Percentiles rank a stretch among this genome's conserved stretches.
Evolutionary conservation across 2,888 invertebrate species (phyloP).

Genomic region (Zhengitettix transpicula): DNA sequence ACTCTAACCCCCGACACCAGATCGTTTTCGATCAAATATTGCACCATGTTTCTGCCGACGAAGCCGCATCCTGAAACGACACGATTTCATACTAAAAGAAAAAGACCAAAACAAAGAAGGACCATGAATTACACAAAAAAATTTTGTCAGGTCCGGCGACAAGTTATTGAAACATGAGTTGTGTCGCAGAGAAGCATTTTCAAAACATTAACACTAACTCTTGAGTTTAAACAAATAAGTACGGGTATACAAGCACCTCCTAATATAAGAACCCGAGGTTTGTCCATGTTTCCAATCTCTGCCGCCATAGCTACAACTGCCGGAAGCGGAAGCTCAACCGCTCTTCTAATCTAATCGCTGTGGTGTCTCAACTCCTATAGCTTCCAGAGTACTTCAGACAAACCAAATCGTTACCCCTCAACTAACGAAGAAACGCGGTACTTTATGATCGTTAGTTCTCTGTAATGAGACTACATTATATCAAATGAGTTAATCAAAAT

Average conservation of each 20-base stretch:
- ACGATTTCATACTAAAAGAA: background rate
- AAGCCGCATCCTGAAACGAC: slow-evolving; percentile 70
- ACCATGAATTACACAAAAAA: background rate
- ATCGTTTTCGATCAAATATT: slow-evolving; percentile 61
- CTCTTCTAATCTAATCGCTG: too few relatives aligned
- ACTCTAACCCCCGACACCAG: slow-evolving; percentile 58
- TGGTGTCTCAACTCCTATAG: too few relatives aligned
- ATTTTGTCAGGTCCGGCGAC: background rate
- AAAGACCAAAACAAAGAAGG: background rate
- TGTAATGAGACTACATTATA: too few relatives aligned
- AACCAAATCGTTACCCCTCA: too few relatives aligned
- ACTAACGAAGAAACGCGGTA: too few relatives aligned
- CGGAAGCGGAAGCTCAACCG: slow-evolving; percentile 5
- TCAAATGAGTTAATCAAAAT: too few relatives aligned
- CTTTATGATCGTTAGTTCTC: too few relatives aligned
- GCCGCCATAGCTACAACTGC: slow-evolving; percentile 12
- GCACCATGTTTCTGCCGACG: slow-evolving; percentile 75
- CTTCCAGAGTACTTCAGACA: too few relatives aligned
- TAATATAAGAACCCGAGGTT: slow-evolving; percentile 15
- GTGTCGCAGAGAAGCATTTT: background rate
- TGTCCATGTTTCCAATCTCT: slow-evolving; percentile 5
- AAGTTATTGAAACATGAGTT: background rate
- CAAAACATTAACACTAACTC: background rate
- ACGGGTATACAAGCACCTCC: slow-evolving; percentile 14
- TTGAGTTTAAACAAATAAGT: background rate